A percentile compares a stretch with the other conserved stretches of the same genome.
These are phyloP conservation scores for Troides helena DNA, from an alignment of 2,888 invertebrate species.

Conservation along the genomic window DNA sequence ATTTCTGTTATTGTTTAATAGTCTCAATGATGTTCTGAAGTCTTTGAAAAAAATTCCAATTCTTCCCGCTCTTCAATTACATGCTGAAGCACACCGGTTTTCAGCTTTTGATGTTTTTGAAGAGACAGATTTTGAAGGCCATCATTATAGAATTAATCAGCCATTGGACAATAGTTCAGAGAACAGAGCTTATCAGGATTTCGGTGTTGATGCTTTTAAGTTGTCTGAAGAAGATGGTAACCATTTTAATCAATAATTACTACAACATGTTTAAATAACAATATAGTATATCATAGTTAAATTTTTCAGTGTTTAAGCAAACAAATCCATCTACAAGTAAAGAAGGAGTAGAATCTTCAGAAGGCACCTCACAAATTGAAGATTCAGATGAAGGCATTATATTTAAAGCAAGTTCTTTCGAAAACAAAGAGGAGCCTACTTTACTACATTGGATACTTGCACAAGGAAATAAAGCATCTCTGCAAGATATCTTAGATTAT, in stretches of 20 bases:
- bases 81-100: conserved; percentile 82
- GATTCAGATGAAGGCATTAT: conserved; percentile 63
- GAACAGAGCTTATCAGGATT: conserved; percentile 60
- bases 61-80: conserved; percentile 85
- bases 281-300: background rate
- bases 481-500: conserved; percentile 88
- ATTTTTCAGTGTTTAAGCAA: conserved; percentile 61
- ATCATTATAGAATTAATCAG: conserved; percentile 61
- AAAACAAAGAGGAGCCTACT: conserved; percentile 77
- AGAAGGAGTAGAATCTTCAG: conserved; percentile 51
- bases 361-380: conserved; percentile 48
- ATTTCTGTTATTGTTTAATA: conserved; percentile 52
- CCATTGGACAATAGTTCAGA: conserved; percentile 64
- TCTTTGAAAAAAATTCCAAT: conserved; percentile 91
- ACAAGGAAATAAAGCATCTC: conserved; percentile 88
- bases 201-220: conserved; percentile 71
- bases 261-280: background rate
- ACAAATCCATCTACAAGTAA: conserved; percentile 58
- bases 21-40: conserved; percentile 87
- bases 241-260: conserved; percentile 26
- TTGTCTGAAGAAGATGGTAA: conserved; percentile 74
- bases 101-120: conserved; percentile 83
- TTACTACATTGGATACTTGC: conserved; percentile 93
- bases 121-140: conserved; percentile 72
- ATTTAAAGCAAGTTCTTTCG: conserved; percentile 58